A percentile compares a stretch with the other conserved stretches of the same genome.
phyloP scores from a whole-genome alignment of 2,888 invertebrate genomes.

The Pyrrhia umbra region DNA sequence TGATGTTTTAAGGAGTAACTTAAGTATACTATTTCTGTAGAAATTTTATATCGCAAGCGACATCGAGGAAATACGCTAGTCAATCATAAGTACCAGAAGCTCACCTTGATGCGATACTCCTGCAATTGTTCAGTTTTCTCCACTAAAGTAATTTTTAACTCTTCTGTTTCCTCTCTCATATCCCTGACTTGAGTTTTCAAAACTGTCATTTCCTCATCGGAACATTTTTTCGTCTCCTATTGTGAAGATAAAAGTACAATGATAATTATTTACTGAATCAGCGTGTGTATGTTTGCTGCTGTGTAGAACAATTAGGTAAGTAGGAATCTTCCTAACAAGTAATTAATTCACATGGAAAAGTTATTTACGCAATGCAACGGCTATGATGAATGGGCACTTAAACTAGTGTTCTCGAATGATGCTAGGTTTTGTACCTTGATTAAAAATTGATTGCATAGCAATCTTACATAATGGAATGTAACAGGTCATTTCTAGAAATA shows the following conservation, averaged over 20 bases:
- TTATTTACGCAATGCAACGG: constrained; percentile 26
- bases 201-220: constrained; percentile 72
- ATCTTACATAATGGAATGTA: no score
- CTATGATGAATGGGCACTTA: constrained; percentile 5
- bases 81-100: constrained; percentile 3
- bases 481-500: no score
- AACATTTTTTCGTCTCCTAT: constrained; percentile 73
- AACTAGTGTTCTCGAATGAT: constrained; percentile 15
- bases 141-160: constrained; percentile 73
- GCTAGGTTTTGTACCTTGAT: no score
- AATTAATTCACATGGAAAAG: constrained; percentile 28
- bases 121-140: constrained; percentile 83
- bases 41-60: no score
- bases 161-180: constrained; percentile 80
- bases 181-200: constrained; percentile 78
- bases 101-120: constrained; percentile 82
- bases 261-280: constrained; percentile 18
- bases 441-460: not conserved
- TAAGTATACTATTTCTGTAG: no score
- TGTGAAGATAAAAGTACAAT: constrained; percentile 35
- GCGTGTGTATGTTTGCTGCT: not conserved
- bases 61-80: no score
- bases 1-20: no score
- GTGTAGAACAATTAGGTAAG: constrained; percentile 9
- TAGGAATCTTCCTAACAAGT: constrained; percentile 41